Percentiles rank a stretch among this genome's conserved stretches.
phyloP scores from a whole-genome alignment of 2,888 invertebrate species.

The Clostera curtula region DNA sequence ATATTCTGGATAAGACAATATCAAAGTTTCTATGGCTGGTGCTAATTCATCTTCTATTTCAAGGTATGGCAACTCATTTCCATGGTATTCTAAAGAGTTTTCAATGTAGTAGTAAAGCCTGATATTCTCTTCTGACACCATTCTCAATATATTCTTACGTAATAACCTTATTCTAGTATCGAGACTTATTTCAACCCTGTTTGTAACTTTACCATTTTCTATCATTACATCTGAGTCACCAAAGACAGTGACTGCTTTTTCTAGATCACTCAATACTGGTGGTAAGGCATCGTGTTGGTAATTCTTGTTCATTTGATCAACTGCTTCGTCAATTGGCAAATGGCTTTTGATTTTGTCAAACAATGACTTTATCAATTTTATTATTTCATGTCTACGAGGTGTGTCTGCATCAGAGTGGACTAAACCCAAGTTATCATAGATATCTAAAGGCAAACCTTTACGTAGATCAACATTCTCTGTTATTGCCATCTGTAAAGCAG shows the following conservation, averaged over 20 bases:
- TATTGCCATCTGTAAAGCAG: conserved; percentile 83
- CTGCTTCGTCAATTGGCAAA: conserved; percentile 83
- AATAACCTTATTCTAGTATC: conserved; percentile 77
- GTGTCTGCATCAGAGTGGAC: conserved; percentile 75
- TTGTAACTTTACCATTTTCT: conserved; percentile 75
- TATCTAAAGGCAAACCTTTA: conserved; percentile 86
- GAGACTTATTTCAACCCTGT: conserved; percentile 79
- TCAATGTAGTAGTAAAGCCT: conserved; percentile 88
- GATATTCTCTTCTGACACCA: conserved; percentile 78
- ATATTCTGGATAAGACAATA: conserved; percentile 85
- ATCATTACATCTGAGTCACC: conserved; percentile 82
- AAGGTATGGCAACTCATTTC: conserved; percentile 80
- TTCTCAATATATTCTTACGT: conserved; percentile 70
- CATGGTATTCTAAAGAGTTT: conserved; percentile 91
- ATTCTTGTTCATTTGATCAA: conserved; percentile 89
- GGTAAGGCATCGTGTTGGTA: conserved; percentile 92
- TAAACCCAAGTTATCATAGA: conserved; percentile 83
- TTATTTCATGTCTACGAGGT: conserved; percentile 63
- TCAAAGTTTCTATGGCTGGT: conserved; percentile 81
- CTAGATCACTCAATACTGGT: conserved; percentile 80
- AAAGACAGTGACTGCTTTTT: conserved; percentile 81
- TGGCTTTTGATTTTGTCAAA: conserved; percentile 76
- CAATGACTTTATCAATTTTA: conserved; percentile 66
- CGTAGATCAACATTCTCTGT: conserved; percentile 82
- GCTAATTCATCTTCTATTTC: conserved; percentile 82